phyloP scores from a whole-genome alignment of 2,888 invertebrate genomes.

The Sinohyriopsis cumingii region DNA sequence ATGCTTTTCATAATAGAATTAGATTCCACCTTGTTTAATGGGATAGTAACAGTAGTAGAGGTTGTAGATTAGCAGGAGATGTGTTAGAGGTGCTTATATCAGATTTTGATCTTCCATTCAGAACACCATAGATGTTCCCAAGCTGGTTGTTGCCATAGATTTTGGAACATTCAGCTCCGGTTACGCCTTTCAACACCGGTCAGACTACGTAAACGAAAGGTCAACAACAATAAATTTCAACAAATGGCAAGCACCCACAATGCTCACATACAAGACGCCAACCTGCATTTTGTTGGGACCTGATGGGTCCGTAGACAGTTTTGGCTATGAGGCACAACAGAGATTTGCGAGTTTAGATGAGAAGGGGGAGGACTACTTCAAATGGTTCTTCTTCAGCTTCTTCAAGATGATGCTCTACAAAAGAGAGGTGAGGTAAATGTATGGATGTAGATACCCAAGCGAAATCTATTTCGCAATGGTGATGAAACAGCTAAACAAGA shows the following conservation, averaged over 20 bases:
- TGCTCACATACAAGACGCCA: constrained; percentile 20
- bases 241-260: constrained; percentile 18
- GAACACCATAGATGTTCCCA: not conserved
- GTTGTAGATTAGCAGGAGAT: too few relatives aligned
- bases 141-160: constrained; percentile 29
- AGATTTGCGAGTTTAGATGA: constrained; percentile 12
- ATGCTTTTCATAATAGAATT: too few relatives aligned
- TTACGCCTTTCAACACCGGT: constrained; percentile 23
- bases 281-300: constrained; percentile 8
- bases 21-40: too few relatives aligned
- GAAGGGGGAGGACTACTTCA: constrained; percentile 6
- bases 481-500: too few relatives aligned
- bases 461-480: too few relatives aligned
- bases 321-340: constrained; percentile 26
- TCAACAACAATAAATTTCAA: constrained; percentile 18
- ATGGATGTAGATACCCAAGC: too few relatives aligned
- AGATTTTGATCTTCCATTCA: too few relatives aligned
- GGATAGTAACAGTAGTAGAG: too few relatives aligned
- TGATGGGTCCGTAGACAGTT: constrained; percentile 12
- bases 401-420: constrained; percentile 31
- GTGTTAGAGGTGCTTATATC: too few relatives aligned
- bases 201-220: constrained; percentile 17
- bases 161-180: constrained; percentile 28
- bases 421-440: constrained; percentile 6
- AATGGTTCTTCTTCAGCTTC: constrained; percentile 28